Conservation (phyloP, 2,113 vertebrate species). For the Trinectes maculatus region DNA sequence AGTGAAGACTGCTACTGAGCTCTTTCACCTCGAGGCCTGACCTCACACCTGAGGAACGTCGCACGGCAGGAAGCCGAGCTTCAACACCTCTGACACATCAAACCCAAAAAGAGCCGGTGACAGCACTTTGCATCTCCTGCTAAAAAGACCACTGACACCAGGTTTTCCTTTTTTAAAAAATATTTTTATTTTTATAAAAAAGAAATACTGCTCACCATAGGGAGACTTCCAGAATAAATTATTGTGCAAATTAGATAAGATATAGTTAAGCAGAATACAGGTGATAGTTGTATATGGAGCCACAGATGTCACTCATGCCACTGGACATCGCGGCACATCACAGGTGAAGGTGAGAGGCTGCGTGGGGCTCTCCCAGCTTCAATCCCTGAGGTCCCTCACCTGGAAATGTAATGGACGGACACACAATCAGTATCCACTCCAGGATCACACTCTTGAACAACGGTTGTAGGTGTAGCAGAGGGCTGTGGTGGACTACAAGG, state of each 20-base stretch:
- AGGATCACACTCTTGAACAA: background rate
- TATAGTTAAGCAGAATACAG: conserved; percentile 33
- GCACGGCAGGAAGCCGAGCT: conserved; percentile 30
- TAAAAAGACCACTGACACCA: background rate
- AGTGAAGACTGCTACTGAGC: conserved; percentile 11
- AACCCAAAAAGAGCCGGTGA: background rate
- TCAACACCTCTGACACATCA: conserved; percentile 12
- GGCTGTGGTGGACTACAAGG: background rate
- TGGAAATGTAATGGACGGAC: conserved; percentile 51
- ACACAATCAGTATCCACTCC: conserved; percentile 35
- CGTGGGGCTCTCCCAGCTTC: conserved; percentile 20
- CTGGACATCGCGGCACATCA: conserved; percentile 18
- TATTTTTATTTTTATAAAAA: conserved; percentile 32
- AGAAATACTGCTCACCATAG: conserved; percentile 59
- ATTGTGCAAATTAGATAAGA: conserved; percentile 68
- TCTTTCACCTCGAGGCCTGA: conserved; percentile 12
- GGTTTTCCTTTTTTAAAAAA: background rate
- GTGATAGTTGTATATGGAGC: conserved; percentile 17
- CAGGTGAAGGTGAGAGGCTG: conserved; percentile 17
- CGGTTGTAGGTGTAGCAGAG: background rate
- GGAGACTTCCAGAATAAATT: conserved; percentile 72
- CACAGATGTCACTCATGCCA: conserved; percentile 7
- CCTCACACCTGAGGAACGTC: conserved; percentile 45
- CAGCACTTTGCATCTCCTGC: background rate
- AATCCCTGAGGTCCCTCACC: conserved; percentile 26